Base-by-base conservation (phyloP, 1,140 invertebrate genomes). In the Globodera rostochiensis region DNA sequence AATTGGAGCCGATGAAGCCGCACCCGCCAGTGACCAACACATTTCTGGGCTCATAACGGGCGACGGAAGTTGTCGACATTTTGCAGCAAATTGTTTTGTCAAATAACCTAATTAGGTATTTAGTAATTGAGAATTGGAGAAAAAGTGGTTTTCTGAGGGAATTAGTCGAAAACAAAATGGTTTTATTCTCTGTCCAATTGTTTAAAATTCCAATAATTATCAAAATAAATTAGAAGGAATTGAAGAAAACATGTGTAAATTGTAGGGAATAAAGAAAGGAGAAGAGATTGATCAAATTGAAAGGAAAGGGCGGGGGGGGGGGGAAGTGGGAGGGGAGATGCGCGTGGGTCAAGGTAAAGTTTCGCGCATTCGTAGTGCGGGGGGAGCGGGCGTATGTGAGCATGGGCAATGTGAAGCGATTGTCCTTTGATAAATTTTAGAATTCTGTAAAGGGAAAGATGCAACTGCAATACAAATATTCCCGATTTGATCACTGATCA, bases 1-100 rank as follows among this genome's bases (percentile, higher is more conserved):
- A 90, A 71, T 89, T 89, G 0, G 88, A 86, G 1, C 88, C 88
- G 60, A 89, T 89, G 74, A 89, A 89, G 36, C 88, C 88, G 80
- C 88, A 89, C 0, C 88, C 88, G 53, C 88, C 88, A 25, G 88
- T 89, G 46, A 89, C 83, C n/a, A 90, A 73, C 19, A 89, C 82
- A 77, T 87, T 88, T 70, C 82, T 89, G 6, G 88, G 88, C 5
- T n/a, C 49, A 64, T 83, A 67, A 0, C n/a, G 57, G 57, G 5
- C 5, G 11, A 15, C 15, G 15, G 69, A 71, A 71, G 46, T 6
- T 36, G 36, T 8, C 5, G 36, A 19, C 69, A 25, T 36, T 71
- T 71, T 71, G 25, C 21, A 19, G 69, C 36, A 36, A 36, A 36
- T 36, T 36, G 36, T 36, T 36, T 36, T 36, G 36, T 36, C 36